Base-by-base conservation (phyloP, 2,113 vertebrate species). In the Cyphotilapia sp. region DNA sequence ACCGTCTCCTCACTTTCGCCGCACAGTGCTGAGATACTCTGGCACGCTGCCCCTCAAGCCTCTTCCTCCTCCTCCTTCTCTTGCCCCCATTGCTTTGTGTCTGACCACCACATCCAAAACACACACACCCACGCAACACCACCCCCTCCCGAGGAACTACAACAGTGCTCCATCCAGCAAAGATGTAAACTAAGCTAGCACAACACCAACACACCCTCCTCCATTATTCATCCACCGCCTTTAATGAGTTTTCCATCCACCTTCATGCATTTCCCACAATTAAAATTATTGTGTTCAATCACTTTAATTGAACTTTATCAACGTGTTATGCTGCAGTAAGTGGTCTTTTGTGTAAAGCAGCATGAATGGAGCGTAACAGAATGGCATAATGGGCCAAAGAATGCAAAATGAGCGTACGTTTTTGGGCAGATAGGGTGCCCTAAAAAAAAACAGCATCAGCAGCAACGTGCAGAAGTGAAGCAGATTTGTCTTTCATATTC, bases 231-330 rank as follows among this genome's bases (percentile, higher is more conserved):
- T 95, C 91, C 71, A 33, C 61, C 81, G 27, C 35, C 90, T 91
- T 95, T 96, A 96, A 96, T 96, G 95, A 96, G 94, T 96, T 97
- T 96, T 96, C 96, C 96, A 94, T 96, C 90, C 92, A 94, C 92
- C 94, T 95, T 86, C 90, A 87, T 93, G 91, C 85, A 91, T 92
- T 88, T 38, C 38, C 35, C 66, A 63, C 93, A 94, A 95, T 95
- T 93, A 94, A 94, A 92, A 66, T 89, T 76, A 87, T 80, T 87
- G 76, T 53, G 83, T 92, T 93, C 85, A 54, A 90, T 95, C 80
- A 83, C 88, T 85, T 94, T 87, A 89, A 91, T 94, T 91, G 54
- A 4, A 89, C 85, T 87, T 56, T 16, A 85, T 59, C 4, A 47
- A 83, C 38, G 12, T 10, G 45, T 84, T 12, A 59, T 12, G 19